These are phyloP conservation scores for Troides helena DNA, from an alignment of 2,888 invertebrate genomes.

Conservation along the genomic window DNA sequence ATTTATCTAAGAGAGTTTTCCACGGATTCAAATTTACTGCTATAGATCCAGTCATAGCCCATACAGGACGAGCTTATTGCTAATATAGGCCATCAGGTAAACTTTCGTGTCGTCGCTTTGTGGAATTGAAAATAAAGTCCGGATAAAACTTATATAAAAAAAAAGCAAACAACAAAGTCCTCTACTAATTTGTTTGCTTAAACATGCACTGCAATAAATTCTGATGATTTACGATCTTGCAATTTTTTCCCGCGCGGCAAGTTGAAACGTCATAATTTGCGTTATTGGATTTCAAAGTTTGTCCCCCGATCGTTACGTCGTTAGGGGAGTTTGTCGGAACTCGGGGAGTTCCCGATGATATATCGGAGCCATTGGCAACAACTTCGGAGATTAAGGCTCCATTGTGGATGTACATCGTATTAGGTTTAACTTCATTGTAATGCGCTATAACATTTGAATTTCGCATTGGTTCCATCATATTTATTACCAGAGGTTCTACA, in stretches of 20 bases:
- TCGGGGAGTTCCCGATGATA: constrained; percentile 21
- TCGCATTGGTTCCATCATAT: no score
- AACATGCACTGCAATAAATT: background rate
- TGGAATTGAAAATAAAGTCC: no score
- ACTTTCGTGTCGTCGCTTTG: no score
- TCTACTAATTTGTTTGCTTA: background rate
- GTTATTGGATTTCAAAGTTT: constrained; percentile 29
- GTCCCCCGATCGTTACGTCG: constrained; percentile 22
- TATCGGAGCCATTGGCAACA: constrained; percentile 17
- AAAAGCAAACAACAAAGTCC: background rate
- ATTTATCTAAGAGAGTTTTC: no score
- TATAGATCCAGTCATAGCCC: no score
- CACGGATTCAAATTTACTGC: no score
- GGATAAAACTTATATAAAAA: no score
- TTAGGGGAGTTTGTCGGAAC: constrained; percentile 22
- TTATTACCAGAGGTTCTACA: no score
- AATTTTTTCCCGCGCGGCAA: constrained; percentile 16
- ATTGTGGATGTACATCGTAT: constrained; percentile 20
- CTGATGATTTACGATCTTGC: background rate
- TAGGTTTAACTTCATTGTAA: constrained; percentile 8
- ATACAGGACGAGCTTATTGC: no score
- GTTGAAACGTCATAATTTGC: constrained; percentile 29
- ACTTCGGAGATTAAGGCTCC: constrained; percentile 23
- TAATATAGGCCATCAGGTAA: no score
- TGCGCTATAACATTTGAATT: no score